phyloP scores from a whole-genome alignment of 2,797 vertebrate genomes.

The Columba guinea region DNA sequence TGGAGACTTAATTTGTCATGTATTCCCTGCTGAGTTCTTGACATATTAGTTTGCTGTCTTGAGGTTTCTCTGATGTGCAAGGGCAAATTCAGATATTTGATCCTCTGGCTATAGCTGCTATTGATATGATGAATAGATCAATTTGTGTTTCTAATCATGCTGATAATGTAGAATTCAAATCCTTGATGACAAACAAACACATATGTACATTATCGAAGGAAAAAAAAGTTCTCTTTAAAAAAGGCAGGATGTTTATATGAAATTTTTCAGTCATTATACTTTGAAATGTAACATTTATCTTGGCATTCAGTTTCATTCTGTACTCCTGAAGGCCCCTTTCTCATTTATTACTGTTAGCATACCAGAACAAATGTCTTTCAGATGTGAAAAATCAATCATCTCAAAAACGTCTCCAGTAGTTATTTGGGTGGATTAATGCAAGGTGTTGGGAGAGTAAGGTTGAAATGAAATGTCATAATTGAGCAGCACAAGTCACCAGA shows the following conservation, averaged over 20 bases:
- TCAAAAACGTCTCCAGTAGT: slow-evolving; percentile 60
- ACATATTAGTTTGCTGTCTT: slow-evolving; percentile 65
- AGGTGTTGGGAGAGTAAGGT: slow-evolving; percentile 65
- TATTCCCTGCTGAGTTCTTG: slow-evolving; percentile 42
- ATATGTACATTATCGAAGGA: neutral
- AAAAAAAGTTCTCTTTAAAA: slow-evolving; percentile 17
- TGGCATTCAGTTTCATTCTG: slow-evolving; percentile 60
- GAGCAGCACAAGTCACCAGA: slow-evolving; percentile 49
- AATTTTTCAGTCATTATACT: slow-evolving; percentile 65
- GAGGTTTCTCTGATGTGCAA: slow-evolving; percentile 38
- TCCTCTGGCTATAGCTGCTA: slow-evolving; percentile 38
- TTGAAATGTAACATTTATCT: slow-evolving; percentile 74
- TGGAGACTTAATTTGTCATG: slow-evolving; percentile 45
- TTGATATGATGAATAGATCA: slow-evolving; percentile 25
- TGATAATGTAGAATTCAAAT: slow-evolving; percentile 1
- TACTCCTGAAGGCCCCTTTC: slow-evolving; percentile 50
- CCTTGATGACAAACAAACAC: slow-evolving; percentile 30
- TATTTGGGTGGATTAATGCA: slow-evolving; percentile 74
- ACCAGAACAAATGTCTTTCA: slow-evolving; percentile 76
- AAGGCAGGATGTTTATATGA: slow-evolving; percentile 42
- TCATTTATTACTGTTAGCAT: slow-evolving; percentile 71
- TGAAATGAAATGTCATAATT: slow-evolving; percentile 70
- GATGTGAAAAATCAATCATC: slow-evolving; percentile 76
- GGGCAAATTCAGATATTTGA: slow-evolving; percentile 46
- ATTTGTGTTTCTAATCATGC: slow-evolving; percentile 41